These are phyloP conservation scores for Melanotus villosus DNA, from an alignment of 2,888 invertebrate genomes.

Conservation along the genomic window DNA sequence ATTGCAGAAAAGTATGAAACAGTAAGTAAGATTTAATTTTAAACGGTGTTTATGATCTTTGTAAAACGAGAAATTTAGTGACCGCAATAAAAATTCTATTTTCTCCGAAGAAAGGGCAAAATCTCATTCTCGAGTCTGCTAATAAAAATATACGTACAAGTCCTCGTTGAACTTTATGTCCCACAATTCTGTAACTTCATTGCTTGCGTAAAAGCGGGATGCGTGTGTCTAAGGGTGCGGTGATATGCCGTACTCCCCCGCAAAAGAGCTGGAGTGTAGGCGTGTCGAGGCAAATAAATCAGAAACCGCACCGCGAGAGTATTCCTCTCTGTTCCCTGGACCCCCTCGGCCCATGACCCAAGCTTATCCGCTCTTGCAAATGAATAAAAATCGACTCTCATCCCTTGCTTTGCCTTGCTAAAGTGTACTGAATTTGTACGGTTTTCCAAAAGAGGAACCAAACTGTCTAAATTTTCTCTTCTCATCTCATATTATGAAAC, in stretches of 20 bases:
- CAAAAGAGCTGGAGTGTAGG: slow-evolving; percentile 62
- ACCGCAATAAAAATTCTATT: no score
- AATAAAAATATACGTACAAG: slow-evolving; percentile 27
- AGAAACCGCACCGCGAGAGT: slow-evolving; percentile 63
- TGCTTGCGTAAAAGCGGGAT: slow-evolving; percentile 48
- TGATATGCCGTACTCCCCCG: slow-evolving; percentile 55
- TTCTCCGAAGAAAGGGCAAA: neutral
- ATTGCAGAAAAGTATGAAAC: no score
- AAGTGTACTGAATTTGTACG: slow-evolving; percentile 1
- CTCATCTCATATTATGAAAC: no score
- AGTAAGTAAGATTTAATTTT: no score
- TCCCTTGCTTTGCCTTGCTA: neutral
- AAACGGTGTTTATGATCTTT: no score
- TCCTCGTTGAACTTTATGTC: slow-evolving; percentile 27
- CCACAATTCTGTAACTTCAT: slow-evolving; percentile 39
- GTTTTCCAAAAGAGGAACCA: no score
- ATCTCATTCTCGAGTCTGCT: slow-evolving; percentile 10
- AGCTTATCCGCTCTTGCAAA: slow-evolving; percentile 42
- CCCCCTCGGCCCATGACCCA: slow-evolving; percentile 39
- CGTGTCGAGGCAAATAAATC: slow-evolving; percentile 66
- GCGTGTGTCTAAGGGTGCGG: slow-evolving; percentile 53
- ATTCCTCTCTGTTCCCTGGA: slow-evolving; percentile 49
- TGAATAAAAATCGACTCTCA: slow-evolving; percentile 50
- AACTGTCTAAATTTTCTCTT: no score
- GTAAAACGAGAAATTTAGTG: no score